Evolutionary conservation across 2,113 vertebrate genomes (phyloP).

Genomic region (Myxocyprinus asiaticus): DNA sequence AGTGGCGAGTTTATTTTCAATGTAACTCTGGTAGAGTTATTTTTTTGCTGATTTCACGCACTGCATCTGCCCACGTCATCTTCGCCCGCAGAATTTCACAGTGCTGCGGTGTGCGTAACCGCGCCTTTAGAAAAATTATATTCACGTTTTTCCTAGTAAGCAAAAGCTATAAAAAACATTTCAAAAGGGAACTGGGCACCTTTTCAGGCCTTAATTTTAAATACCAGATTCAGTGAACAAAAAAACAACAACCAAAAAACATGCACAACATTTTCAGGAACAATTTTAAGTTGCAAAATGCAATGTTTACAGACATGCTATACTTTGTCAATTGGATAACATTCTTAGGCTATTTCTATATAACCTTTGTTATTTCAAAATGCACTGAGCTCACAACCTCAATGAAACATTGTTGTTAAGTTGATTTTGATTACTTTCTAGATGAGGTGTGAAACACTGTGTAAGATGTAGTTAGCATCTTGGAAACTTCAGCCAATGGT

Average conservation of each 20-base stretch:
- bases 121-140: no score
- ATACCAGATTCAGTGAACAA: no score
- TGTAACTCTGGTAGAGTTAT: no score
- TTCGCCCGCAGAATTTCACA: no score
- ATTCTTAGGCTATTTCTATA: not conserved
- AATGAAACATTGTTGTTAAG: not conserved
- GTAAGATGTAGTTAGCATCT: not conserved
- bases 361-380: conserved; percentile 5
- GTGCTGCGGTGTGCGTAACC: no score
- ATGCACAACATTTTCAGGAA: not conserved
- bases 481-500: not conserved
- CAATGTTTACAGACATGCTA: conserved; percentile 7
- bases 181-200: no score
- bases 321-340: not conserved
- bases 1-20: no score
- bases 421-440: not conserved
- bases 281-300: not conserved
- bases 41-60: no score
- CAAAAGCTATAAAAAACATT: no score
- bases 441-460: conserved; percentile 14
- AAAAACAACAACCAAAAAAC: no score
- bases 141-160: not conserved
- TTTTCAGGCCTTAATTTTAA: no score
- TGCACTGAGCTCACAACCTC: conserved; percentile 9
- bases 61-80: no score